phyloP scores from a whole-genome alignment of 2,113 vertebrate genomes.

The Ammodytes marinus region DNA sequence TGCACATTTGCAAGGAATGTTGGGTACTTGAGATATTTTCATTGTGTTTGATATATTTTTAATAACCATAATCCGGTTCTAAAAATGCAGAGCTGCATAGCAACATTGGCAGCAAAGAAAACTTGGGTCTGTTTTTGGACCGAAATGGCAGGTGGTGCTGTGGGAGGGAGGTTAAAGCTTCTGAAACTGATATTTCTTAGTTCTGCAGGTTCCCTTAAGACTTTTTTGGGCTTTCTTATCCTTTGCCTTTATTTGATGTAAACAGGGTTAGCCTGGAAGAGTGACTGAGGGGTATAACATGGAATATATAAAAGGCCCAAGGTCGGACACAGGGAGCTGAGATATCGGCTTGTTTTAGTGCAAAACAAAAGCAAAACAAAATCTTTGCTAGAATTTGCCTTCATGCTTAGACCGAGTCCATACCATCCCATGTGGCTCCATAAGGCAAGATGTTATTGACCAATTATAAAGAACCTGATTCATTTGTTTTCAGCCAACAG shows the following conservation, averaged over 20 bases:
- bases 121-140: conserved; percentile 18
- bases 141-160: conserved; percentile 45
- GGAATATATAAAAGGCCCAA: conserved; percentile 46
- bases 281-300: conserved; percentile 10
- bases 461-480: not conserved
- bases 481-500: conserved; percentile 2
- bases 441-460: not conserved
- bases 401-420: not conserved
- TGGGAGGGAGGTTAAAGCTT: conserved; percentile 48
- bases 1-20: not conserved
- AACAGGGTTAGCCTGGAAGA: conserved; percentile 18
- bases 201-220: conserved; percentile 48
- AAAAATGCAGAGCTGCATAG: not conserved
- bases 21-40: not conserved
- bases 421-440: not conserved
- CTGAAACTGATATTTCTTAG: conserved; percentile 38
- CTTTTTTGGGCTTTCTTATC: conserved; percentile 19
- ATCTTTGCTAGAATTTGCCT: not conserved
- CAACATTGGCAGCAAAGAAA: conserved; percentile 21
- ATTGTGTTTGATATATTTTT: not conserved
- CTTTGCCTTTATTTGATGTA: conserved; percentile 48
- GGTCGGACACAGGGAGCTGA: conserved; percentile 4
- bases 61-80: not conserved
- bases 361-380: not conserved
- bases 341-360: conserved; percentile 29